Evolutionary conservation across 2,888 invertebrate species (phyloP).

Genomic region (Synanthedon myopaeformis): DNA sequence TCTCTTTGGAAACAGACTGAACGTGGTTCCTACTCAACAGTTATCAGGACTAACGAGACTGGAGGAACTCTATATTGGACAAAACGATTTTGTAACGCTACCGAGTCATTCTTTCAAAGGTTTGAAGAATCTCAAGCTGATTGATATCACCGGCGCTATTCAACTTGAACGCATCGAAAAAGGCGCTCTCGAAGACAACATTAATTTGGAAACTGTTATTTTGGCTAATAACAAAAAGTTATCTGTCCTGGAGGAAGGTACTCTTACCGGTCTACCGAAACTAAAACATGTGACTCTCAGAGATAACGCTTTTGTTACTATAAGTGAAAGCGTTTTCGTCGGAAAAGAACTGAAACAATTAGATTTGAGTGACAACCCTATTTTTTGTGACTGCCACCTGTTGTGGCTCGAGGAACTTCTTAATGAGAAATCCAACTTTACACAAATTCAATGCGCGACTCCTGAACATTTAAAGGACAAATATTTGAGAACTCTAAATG

Average conservation of each 20-base stretch:
- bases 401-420: slow-evolving; percentile 83
- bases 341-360: slow-evolving; percentile 82
- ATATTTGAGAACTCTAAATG: slow-evolving; percentile 74
- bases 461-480: slow-evolving; percentile 80
- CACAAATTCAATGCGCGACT: slow-evolving; percentile 78
- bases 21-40: slow-evolving; percentile 80
- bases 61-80: slow-evolving; percentile 85
- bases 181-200: slow-evolving; percentile 83
- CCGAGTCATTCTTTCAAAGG: slow-evolving; percentile 82
- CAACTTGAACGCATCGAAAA: slow-evolving; percentile 79
- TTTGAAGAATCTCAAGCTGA: slow-evolving; percentile 78
- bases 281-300: slow-evolving; percentile 80
- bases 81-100: slow-evolving; percentile 81
- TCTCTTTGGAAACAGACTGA: slow-evolving; percentile 83
- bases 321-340: slow-evolving; percentile 83
- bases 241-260: slow-evolving; percentile 78
- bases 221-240: slow-evolving; percentile 84
- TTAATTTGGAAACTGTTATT: slow-evolving; percentile 82
- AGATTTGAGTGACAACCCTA: slow-evolving; percentile 85
- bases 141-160: slow-evolving; percentile 84
- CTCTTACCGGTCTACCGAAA: slow-evolving; percentile 82
- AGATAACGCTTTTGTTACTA: slow-evolving; percentile 80
- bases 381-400: slow-evolving; percentile 83
- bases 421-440: slow-evolving; percentile 76
- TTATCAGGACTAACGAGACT: slow-evolving; percentile 77